Conservation (phyloP, 2,113 vertebrate species). For the Nematolebias whitei region DNA sequence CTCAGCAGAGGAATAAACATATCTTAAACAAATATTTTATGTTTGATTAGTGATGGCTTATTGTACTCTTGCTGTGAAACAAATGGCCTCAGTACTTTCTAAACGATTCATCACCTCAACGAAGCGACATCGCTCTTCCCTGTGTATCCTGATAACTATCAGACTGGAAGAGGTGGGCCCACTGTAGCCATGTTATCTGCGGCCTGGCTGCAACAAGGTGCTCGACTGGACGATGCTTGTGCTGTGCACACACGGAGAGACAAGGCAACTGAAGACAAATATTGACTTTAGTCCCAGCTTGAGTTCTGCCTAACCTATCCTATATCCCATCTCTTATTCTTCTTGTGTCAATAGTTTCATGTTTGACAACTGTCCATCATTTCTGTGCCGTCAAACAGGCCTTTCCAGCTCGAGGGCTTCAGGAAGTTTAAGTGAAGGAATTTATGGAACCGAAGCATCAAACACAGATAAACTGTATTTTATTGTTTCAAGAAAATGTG, state of each 20-base stretch:
- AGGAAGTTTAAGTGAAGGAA: slow-evolving; percentile 26
- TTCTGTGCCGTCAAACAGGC: too few species aligned
- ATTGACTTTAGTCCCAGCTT: slow-evolving; percentile 56
- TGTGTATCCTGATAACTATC: neutral
- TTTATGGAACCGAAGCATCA: slow-evolving; percentile 6
- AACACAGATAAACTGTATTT: neutral
- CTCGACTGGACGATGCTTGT: slow-evolving; percentile 39
- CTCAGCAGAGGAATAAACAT: neutral
- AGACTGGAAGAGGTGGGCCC: neutral
- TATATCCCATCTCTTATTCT: slow-evolving; percentile 31
- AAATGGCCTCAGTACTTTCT: too few species aligned
- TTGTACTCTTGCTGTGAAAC: too few species aligned
- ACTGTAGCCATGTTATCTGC: neutral
- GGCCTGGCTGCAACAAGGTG: slow-evolving; percentile 1
- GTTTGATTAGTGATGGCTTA: too few species aligned
- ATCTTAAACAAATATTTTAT: neutral
- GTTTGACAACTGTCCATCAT: slow-evolving; percentile 49
- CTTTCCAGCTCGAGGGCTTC: neutral
- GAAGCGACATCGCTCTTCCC: neutral
- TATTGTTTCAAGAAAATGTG: too few species aligned
- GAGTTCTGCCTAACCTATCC: slow-evolving; percentile 45
- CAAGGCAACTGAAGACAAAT: slow-evolving; percentile 57
- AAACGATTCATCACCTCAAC: too few species aligned
- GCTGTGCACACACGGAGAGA: slow-evolving; percentile 52
- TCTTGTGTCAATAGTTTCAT: slow-evolving; percentile 47